Evolutionary conservation across 1,140 invertebrate genomes (phyloP), one percentile per base, ranked within the genome.

Genomic region (Drosophila malerkotliana): DNA sequence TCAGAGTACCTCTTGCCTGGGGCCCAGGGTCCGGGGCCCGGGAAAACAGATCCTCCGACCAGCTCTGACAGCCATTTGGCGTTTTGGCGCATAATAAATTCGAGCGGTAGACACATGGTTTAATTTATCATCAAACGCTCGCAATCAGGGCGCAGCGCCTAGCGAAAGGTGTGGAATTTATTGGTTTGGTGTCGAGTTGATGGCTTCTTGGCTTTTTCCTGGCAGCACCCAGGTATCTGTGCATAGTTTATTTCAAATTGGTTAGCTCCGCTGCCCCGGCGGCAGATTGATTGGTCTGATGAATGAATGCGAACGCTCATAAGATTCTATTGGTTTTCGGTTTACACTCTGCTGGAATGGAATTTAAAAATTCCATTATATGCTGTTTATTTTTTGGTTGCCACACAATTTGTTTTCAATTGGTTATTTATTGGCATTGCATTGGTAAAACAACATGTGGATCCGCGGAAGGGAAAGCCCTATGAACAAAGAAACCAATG

Each of bases 1-100:
- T 61, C 62, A 37, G 26, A 28, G 26, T 28, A 28, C 26, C 26
- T 7, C 5, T 28, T 21, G 21, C 21, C 21, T 21, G 21, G 21
- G 26, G 30, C 41, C 10, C 32, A 10, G 9, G 53, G 10, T 12
- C 28, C 28, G 4, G 9, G 32, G 44, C 39, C 41, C 58, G 45
- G 61, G 56, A 4, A 32, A 68, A 53, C 28, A 64, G 67, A 69
- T 69, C 51, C 66, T 26, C 53, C 26, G 60, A 53, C 26, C 63
- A 47, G 53, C 41, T 54, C 82, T 87, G 79, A 88, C 83, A 87
- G 82, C 79, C 78, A 73, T 87, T 87, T 87, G 83, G 82, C 83
- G 79, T 87, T 87, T 87, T 87, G 83, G 82, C 83, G 82, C 82
- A 85, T 87, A 88, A 87, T 87, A 87, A 87, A 87, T 87, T 85